Conservation (phyloP, 2,888 invertebrate species). For the Agrotis ipsilon region DNA sequence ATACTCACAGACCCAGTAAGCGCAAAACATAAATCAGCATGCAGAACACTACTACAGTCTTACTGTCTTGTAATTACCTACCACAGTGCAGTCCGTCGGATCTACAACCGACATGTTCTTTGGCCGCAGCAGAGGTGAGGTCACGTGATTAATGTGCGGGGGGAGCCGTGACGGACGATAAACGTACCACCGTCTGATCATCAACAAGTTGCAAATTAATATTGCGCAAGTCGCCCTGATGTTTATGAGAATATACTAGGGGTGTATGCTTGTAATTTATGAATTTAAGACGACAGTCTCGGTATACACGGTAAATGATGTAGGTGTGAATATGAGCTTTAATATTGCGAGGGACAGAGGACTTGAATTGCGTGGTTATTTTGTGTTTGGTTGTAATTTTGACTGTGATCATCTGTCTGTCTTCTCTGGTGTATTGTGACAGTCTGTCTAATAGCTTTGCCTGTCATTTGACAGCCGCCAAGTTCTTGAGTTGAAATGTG, state of each 20-base stretch:
- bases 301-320: conserved; percentile 38
- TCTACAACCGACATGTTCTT: conserved; percentile 66
- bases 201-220: conserved; percentile 91
- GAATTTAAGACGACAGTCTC: conserved; percentile 52
- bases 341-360: conserved; percentile 31
- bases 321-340: conserved; percentile 41
- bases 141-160: conserved; percentile 88
- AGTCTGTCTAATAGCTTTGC: background rate
- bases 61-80: conserved; percentile 12
- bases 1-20: background rate
- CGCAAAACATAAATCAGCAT: conserved; percentile 3
- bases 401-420: background rate
- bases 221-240: conserved; percentile 73
- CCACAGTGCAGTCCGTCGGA: conserved; percentile 13
- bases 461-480: background rate
- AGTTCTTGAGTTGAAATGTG: background rate
- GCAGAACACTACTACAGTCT: background rate
- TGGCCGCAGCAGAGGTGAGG: conserved; percentile 79
- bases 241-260: conserved; percentile 75
- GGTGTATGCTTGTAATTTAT: conserved; percentile 64
- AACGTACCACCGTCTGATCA: conserved; percentile 82
- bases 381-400: conserved; percentile 21
- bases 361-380: conserved; percentile 21
- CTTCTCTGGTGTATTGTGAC: background rate
- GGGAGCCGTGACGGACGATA: conserved; percentile 81